phyloP scores from a whole-genome alignment of 2,113 vertebrate genomes.

The Excalfactoria chinensis region DNA sequence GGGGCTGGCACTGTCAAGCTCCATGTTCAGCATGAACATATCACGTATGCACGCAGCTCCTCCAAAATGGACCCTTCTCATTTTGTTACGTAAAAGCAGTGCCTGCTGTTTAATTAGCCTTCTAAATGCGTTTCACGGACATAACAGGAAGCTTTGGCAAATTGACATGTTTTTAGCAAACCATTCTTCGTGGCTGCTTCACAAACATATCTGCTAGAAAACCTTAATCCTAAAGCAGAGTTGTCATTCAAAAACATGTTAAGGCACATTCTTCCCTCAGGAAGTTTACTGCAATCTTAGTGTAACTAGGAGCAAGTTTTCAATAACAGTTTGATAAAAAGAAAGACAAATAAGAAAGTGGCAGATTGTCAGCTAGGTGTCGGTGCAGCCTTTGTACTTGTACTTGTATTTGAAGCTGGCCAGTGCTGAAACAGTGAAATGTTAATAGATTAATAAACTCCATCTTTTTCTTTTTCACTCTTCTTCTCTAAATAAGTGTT shows the following conservation, averaged over 20 bases:
- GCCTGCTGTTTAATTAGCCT: neutral
- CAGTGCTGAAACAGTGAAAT: neutral
- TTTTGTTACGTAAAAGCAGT: neutral
- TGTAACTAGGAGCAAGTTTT: neutral
- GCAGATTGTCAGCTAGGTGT: neutral
- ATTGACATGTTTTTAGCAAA: neutral
- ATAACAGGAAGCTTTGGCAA: neutral
- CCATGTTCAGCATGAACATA: conserved; percentile 64
- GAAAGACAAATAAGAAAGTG: neutral
- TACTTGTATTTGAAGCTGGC: neutral
- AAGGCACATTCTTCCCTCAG: neutral
- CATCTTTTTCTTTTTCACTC: neutral
- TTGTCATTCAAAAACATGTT: neutral
- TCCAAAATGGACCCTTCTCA: conserved; percentile 42
- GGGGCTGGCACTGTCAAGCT: conserved; percentile 60
- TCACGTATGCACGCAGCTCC: conserved; percentile 63
- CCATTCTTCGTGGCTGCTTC: neutral
- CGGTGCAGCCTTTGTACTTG: neutral
- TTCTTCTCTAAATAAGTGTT: neutral
- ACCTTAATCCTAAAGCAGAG: neutral
- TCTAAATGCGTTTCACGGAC: neutral
- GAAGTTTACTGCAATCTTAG: neutral
- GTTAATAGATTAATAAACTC: neutral
- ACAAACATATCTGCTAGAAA: neutral
- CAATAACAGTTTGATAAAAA: neutral